A percentile compares a stretch with the other conserved stretches of the same genome.
phyloP scores from a whole-genome alignment of 2,888 invertebrate genomes.

The Synanthedon vespiformis region DNA sequence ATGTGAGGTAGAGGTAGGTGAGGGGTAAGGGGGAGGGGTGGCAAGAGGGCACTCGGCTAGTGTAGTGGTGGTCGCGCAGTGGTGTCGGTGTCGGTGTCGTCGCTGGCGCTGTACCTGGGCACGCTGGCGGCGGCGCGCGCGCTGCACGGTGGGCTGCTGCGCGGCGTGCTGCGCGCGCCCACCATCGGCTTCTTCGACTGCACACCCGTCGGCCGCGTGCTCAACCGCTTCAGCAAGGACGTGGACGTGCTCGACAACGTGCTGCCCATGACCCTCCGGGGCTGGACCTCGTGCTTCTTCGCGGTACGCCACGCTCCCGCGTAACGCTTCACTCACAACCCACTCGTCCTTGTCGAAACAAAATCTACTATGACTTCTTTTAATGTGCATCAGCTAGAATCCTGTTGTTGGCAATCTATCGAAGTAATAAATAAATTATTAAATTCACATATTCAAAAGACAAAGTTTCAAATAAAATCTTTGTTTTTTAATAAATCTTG shows the following conservation, averaged over 20 bases:
- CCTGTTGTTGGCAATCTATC: too few relatives aligned
- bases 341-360: background rate
- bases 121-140: conserved; percentile 72
- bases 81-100: conserved; percentile 74
- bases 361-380: too few relatives aligned
- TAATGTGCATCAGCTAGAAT: too few relatives aligned
- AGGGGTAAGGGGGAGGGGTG: too few relatives aligned
- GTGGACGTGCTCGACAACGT: conserved; percentile 78
- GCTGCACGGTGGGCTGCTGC: conserved; percentile 75
- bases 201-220: conserved; percentile 82
- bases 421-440: too few relatives aligned
- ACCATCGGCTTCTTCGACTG: conserved; percentile 82
- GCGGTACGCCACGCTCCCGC: conserved; percentile 53
- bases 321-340: background rate
- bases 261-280: conserved; percentile 78
- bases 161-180: conserved; percentile 75
- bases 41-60: background rate
- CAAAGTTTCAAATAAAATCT: too few relatives aligned
- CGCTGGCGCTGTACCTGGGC: conserved; percentile 76
- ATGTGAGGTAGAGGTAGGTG: too few relatives aligned
- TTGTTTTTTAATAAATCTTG: too few relatives aligned
- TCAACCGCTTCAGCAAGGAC: conserved; percentile 84
- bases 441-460: too few relatives aligned
- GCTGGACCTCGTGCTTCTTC: conserved; percentile 77
- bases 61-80: conserved; percentile 31